Percentiles rank a stretch among this genome's conserved stretches.
phyloP scores from a whole-genome alignment of 2,113 vertebrate species.

The Zosterops pallidus region DNA sequence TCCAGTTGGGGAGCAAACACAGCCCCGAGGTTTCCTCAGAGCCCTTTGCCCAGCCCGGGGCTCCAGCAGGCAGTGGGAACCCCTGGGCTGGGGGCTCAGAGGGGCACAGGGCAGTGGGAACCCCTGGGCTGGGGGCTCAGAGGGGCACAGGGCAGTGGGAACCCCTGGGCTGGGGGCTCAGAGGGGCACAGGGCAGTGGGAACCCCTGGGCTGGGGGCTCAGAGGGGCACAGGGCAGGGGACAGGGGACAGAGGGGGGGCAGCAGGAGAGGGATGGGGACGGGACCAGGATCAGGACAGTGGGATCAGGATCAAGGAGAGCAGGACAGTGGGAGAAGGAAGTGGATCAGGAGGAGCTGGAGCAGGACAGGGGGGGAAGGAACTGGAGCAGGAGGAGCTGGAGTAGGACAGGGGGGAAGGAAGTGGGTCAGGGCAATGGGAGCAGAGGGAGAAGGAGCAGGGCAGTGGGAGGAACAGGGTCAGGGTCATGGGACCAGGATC shows the following conservation, averaged over 20 bases:
- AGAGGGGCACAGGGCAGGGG: fast-evolving
- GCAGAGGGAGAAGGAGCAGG: neutral
- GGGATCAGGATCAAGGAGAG: neutral
- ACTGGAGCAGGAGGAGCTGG: neutral
- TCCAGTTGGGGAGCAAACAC: fast-evolving
- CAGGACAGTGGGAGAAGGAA: neutral
- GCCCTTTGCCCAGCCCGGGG: fast-evolving
- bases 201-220: neutral
- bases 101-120: fast-evolving
- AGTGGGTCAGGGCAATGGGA: neutral
- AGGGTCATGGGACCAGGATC: neutral
- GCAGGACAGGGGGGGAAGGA: neutral
- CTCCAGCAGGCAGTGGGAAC: neutral
- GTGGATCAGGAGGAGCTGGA: neutral
- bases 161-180: neutral
- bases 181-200: neutral
- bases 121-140: too few species aligned
- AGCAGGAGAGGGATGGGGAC: neutral
- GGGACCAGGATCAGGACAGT: neutral
- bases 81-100: neutral
- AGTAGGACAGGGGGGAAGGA: neutral
- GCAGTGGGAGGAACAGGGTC: neutral
- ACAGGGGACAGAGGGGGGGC: neutral
- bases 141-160: fast-evolving
- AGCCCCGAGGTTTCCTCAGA: neutral